These are phyloP conservation scores for Drosophila buzzatii DNA, from an alignment of 2,888 invertebrate genomes.

Conservation along the genomic window DNA sequence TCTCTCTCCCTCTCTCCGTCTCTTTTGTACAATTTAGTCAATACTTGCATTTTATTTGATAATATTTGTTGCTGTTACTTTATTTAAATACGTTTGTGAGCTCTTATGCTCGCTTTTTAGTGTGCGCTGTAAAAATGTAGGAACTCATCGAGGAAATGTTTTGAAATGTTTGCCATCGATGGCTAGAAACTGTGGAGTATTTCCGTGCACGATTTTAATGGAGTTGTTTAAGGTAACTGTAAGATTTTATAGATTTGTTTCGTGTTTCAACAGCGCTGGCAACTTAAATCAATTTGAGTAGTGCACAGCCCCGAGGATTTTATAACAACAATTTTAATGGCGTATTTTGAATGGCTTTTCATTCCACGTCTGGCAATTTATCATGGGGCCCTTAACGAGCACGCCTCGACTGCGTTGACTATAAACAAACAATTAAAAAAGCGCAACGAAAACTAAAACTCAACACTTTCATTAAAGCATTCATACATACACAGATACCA, in stretches of 20 bases:
- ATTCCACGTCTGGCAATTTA: conserved; percentile 64
- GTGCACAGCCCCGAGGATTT: conserved; percentile 34
- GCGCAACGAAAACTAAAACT: conserved; percentile 74
- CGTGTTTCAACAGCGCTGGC: conserved; percentile 60
- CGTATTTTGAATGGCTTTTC: conserved; percentile 71
- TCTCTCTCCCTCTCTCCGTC: not conserved
- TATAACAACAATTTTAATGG: conserved; percentile 62
- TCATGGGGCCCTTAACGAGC: conserved; percentile 72
- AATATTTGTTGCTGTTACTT: conserved; percentile 51
- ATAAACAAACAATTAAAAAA: conserved; percentile 79
- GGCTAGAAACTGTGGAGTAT: conserved; percentile 8
- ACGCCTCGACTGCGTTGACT: conserved; percentile 63
- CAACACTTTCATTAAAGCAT: conserved; percentile 74
- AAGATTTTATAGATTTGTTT: conserved; percentile 66
- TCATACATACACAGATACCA: conserved; percentile 31
- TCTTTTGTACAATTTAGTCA: conserved; percentile 2
- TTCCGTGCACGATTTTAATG: conserved; percentile 53
- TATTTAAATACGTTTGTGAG: conserved; percentile 45
- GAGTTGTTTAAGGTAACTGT: conserved; percentile 71
- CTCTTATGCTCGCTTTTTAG: conserved; percentile 37
- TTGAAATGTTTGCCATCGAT: conserved; percentile 59
- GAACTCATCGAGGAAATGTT: conserved; percentile 52
- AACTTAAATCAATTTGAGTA: conserved; percentile 75
- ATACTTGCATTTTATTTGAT: conserved; percentile 57
- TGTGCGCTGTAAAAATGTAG: conserved; percentile 44